phyloP scores from a whole-genome alignment of 2,888 invertebrate genomes.

The Ophioninae sp. region DNA sequence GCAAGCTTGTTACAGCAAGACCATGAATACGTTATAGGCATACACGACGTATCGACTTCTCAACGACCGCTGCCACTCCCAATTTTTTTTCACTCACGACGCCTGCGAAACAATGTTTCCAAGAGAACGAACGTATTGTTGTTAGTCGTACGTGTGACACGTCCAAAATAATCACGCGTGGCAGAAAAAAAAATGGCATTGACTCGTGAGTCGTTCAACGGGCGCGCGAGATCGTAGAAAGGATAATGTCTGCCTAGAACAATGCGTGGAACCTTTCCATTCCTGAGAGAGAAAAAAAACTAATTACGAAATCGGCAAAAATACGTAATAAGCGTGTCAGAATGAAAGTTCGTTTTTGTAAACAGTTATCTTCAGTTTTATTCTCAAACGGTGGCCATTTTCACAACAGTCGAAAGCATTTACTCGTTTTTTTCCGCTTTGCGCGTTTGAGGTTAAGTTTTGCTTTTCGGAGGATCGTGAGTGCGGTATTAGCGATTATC shows the following conservation, averaged over 20 bases:
- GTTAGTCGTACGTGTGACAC: neutral
- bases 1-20: neutral
- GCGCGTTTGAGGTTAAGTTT: neutral
- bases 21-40: neutral
- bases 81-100: conserved; percentile 22
- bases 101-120: neutral
- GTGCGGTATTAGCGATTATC: neutral
- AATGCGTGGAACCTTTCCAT: neutral
- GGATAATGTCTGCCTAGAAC: neutral
- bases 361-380: too few relatives aligned
- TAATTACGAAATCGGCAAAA: neutral
- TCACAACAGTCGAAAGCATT: too few relatives aligned
- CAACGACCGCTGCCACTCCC: conserved; percentile 21
- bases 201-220: conserved; percentile 15
- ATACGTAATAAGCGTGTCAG: too few relatives aligned
- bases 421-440: too few relatives aligned
- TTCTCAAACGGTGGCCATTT: too few relatives aligned
- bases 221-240: conserved; percentile 5
- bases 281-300: neutral
- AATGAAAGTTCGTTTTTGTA: too few relatives aligned
- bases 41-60: conserved; percentile 1
- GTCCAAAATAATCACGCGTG: conserved; percentile 14
- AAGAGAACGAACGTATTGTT: conserved; percentile 17
- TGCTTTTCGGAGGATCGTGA: neutral
- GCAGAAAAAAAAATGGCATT: conserved; percentile 36